Base-by-base conservation (phyloP, 2,888 invertebrate genomes). In the Mellilla xanthometata region DNA sequence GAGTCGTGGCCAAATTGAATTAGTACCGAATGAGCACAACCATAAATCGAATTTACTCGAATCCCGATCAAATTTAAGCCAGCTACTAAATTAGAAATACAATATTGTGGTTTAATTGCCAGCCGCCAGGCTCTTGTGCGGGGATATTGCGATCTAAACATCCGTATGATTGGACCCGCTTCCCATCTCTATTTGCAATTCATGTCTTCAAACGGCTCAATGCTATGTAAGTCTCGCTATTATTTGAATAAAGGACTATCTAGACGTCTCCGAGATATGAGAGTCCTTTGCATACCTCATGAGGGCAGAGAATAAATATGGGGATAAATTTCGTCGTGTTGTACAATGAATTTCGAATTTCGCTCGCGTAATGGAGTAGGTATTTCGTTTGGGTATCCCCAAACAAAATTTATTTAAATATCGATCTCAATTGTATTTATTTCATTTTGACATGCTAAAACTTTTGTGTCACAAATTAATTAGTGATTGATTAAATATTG, bases 121-220 rank as follows among this genome's bases (percentile, higher is more conserved):
- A 56, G 58, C 72, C 72, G 77, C 70, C 72, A 68, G 67, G 61
- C 63, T 66, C 62, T 68, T 60, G 56, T 54, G 49, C 54, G 57
- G 51, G 60, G 62, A 62, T 70, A 74, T 72, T 74, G 73, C 72
- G 66, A 61, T 61, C 71, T 72, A 73, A 75, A 69, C 69, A 72
- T 59, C 73, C 74, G 73, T 76, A 60, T 76, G 75, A 79, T 78
- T 77, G 72, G 67, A 70, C 65, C 59, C 49, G 58, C 58, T 70
- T 72, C 65, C 64, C 65, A 60, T 70, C 67, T 62, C 62, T 59
- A 78, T 81, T 79, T 78, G 78, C 76, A 78, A 76, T 80, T 78
- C 77, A 68, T 71, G 68, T 69, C 61, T 60, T 58, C 60, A 59
- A 65, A 63, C 56, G 44, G 45, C 45, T 51, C 54, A 43, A 49